Conservation (phyloP, 2,113 vertebrate species). For the Bambusicola thoracicus region DNA sequence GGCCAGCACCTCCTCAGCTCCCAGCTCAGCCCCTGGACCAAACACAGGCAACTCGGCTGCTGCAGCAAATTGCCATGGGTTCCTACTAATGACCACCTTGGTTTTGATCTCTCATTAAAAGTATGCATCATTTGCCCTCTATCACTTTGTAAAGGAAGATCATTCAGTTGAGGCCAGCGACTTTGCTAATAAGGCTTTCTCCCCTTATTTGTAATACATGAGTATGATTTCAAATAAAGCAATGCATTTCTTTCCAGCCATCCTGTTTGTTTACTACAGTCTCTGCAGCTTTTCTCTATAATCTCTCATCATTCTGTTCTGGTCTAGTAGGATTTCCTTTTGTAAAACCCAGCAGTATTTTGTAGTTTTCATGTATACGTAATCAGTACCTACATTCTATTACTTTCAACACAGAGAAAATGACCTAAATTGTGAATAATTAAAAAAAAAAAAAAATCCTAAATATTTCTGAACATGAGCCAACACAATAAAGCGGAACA, state of each 20-base stretch:
- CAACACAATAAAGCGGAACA: rapidly evolving
- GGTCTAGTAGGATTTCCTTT: not conserved
- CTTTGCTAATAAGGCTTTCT: not conserved
- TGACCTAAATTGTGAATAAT: not conserved
- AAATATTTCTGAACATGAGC: not conserved
- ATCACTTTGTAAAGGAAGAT: not conserved
- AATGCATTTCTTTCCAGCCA: not conserved
- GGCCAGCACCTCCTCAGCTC: not conserved
- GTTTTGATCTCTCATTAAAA: not conserved
- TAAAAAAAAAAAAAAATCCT: no score
- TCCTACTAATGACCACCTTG: not conserved
- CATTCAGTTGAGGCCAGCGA: not conserved
- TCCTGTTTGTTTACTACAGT: not conserved
- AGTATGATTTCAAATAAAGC: not conserved
- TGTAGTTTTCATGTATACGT: not conserved
- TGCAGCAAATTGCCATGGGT: not conserved
- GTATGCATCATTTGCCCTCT: not conserved
- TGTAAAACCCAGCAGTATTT: not conserved
- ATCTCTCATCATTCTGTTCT: not conserved
- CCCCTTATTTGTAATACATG: not conserved
- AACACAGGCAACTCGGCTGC: not conserved
- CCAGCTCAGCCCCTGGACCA: not conserved
- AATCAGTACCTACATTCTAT: not conserved
- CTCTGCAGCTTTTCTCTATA: not conserved
- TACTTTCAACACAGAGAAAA: not conserved